A percentile compares a stretch with the other conserved stretches of the same genome.
Evolutionary conservation across 2,797 vertebrate species (phyloP).

Genomic region (Sebastes matsubarae): DNA sequence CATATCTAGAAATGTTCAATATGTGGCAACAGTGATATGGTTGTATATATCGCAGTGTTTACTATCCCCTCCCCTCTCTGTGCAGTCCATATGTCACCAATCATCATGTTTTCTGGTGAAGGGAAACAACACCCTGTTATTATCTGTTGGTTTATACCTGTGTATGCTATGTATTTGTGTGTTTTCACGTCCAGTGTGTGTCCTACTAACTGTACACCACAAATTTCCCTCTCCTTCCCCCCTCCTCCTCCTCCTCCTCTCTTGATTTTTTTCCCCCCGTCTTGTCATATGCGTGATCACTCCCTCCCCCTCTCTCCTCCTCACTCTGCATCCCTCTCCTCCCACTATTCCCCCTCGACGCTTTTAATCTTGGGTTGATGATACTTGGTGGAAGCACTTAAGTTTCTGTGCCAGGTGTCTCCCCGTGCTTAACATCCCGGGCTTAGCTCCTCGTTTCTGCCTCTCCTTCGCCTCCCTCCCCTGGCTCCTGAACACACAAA

Average conservation of each 20-base stretch:
- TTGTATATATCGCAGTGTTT: neutral
- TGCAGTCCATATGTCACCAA: constrained; percentile 51
- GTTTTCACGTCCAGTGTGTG: neutral
- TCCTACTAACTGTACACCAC: neutral
- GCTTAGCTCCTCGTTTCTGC: constrained; percentile 56
- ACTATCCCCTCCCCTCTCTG: no score
- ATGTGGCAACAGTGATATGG: neutral
- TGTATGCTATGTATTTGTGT: neutral
- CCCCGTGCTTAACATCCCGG: constrained; percentile 63
- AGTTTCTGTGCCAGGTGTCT: constrained; percentile 74
- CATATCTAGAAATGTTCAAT: neutral
- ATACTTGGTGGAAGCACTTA: constrained; percentile 76
- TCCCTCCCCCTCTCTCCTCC: constrained; percentile 51
- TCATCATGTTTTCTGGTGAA: constrained; percentile 25
- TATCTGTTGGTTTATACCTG: constrained; percentile 36
- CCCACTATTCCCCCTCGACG: constrained; percentile 60
- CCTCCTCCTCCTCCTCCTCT: constrained; percentile 14
- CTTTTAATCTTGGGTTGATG: constrained; percentile 78
- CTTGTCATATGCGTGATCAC: constrained; percentile 64
- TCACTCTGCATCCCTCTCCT: constrained; percentile 49
- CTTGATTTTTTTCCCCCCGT: constrained; percentile 15
- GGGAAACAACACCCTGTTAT: constrained; percentile 53
- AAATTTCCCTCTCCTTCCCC: constrained; percentile 6
- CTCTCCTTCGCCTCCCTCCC: constrained; percentile 20
- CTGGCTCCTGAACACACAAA: constrained; percentile 31